phyloP scores from a whole-genome alignment of 2,888 invertebrate species.

The Cephus rjabovi region DNA sequence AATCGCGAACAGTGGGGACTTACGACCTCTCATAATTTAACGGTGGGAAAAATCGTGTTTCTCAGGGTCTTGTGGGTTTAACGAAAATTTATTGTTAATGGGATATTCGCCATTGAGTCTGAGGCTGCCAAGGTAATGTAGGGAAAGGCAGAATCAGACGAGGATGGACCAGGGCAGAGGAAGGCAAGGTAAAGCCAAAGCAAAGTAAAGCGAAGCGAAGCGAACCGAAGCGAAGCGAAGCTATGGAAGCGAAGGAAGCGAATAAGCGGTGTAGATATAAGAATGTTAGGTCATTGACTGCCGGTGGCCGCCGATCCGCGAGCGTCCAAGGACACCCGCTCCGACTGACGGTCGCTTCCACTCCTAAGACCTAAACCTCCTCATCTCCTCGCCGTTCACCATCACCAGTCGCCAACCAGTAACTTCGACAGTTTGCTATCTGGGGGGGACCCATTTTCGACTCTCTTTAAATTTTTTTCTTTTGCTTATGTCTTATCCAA shows the following conservation, averaged over 20 bases:
- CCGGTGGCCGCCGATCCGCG: conserved; percentile 63
- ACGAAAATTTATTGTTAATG: neutral
- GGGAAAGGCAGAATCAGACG: neutral
- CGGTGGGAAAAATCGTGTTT: neutral
- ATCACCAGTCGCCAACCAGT: neutral
- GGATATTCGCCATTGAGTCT: neutral
- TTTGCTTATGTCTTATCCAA: neutral
- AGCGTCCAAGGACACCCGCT: conserved; percentile 65
- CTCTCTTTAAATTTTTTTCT: neutral
- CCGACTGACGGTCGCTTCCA: conserved; percentile 20
- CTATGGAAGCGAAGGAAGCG: conserved; percentile 44
- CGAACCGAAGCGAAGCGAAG: conserved; percentile 44
- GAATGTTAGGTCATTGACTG: conserved; percentile 65
- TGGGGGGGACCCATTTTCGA: neutral
- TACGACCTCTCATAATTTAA: neutral
- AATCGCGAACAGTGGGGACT: neutral
- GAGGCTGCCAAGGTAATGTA: neutral
- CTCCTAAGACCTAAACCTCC: conserved; percentile 5
- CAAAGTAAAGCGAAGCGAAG: conserved; percentile 42
- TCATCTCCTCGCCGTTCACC: neutral
- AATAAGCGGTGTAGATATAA: conserved; percentile 47
- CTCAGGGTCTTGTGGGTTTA: neutral
- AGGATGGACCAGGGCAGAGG: neutral
- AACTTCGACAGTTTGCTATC: neutral
- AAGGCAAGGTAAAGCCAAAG: conserved; percentile 1